Evolutionary conservation across 1,140 invertebrate genomes (phyloP), one percentile per base, ranked within the genome.

Genomic region (Pemphigus obesinymphae): DNA sequence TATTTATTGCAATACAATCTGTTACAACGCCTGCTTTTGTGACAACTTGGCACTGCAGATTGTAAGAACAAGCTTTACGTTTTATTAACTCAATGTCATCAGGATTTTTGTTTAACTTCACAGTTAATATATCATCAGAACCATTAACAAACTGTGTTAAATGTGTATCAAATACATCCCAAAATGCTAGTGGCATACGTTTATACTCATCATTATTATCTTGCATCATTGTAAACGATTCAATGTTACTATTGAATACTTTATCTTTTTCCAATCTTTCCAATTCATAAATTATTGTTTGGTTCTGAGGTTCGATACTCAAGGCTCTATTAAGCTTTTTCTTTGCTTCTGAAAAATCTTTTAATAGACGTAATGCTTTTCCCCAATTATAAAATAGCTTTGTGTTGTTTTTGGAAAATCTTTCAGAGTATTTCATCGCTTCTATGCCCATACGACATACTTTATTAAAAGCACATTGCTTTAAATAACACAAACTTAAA

Each of bases 401-500:
- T n/a, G 55, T 15, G 5, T 15, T 63, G 13, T 7, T 17, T 45
- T 80, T 80, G 1, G 76, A 58, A 80, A 43, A 80, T 61, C 37
- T 40, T 20, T 80, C 76, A 2, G 76, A 50, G 63, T 80, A 80
- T 31, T 63, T 55, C 55, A 55, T 45, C 5, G 55, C 55, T 6
- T 80, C 76, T 45, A 40, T 61, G 2, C 50, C 76, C 55, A 61
- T 80, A 45, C 50, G 37, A 34, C 76, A 80, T 63, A 80, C 76
- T 63, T 80, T 80, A 80, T 58, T 80, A 63, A 80, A 80, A 29
- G 76, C 76, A 63, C 55, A 80, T 63, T 61, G 37, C 11, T 80
- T 80, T 45, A 80, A 43, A 43, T 63, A 80, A 15, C 76, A 80
- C 4, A 61, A 13, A 10, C 76, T 53, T 63, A 80, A 63, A 58